Evolutionary conservation across 2,888 invertebrate genomes (phyloP).

Genomic region (Eupithecia tripunctaria): DNA sequence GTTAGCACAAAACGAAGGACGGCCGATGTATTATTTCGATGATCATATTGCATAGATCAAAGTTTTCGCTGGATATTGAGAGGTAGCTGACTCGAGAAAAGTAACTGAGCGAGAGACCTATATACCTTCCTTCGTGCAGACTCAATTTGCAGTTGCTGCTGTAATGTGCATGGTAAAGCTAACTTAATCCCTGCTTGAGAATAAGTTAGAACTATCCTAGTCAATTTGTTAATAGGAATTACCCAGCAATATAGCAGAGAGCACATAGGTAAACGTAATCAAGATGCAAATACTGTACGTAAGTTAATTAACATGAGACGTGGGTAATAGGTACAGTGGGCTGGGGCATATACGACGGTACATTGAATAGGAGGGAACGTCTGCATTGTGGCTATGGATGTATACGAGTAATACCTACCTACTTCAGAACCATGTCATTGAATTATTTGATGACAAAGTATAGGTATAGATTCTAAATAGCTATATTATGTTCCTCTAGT

Average conservation of each 20-base stretch:
- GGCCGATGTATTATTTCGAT: no score
- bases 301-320: constrained; percentile 27
- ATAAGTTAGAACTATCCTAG: neutral
- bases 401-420: no score
- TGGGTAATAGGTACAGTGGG: constrained; percentile 18
- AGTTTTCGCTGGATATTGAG: no score
- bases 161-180: no score
- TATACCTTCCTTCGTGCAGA: no score
- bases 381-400: neutral
- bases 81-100: no score
- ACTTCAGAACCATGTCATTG: neutral
- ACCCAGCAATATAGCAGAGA: constrained; percentile 21
- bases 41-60: no score
- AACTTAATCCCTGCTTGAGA: neutral
- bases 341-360: neutral
- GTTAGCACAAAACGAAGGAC: no score
- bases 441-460: neutral
- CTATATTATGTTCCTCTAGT: no score
- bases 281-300: constrained; percentile 27
- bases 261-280: constrained; percentile 15
- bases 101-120: no score
- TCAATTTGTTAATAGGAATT: neutral
- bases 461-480: neutral
- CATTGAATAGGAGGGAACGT: neutral
- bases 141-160: no score